Evolutionary conservation across 2,797 vertebrate genomes (phyloP).

Genomic region (Sebastes aleutianus): DNA sequence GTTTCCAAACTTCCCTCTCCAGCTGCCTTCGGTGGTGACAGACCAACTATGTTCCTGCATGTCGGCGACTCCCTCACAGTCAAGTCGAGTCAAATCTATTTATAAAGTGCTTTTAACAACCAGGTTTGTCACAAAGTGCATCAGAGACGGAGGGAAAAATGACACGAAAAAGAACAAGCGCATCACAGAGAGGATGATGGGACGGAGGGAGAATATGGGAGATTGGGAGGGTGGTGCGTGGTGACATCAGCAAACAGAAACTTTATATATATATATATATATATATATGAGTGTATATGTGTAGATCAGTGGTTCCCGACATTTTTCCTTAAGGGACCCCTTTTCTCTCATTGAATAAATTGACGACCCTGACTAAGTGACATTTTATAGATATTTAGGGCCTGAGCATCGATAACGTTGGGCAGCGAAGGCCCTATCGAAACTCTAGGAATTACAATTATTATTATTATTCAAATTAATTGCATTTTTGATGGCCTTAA

Average conservation of each 20-base stretch:
- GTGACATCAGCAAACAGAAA: not conserved
- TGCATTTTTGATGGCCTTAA: no score
- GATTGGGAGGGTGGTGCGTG: not conserved
- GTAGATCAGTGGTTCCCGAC: no score
- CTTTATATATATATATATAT: not conserved
- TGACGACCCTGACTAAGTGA: no score
- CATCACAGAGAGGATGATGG: conserved; percentile 10
- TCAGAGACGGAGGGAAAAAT: not conserved
- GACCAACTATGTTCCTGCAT: conserved; percentile 25
- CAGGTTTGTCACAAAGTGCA: conserved; percentile 44
- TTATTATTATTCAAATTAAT: no score
- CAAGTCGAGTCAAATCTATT: conserved; percentile 50
- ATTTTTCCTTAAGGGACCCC: no score
- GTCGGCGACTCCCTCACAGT: conserved; percentile 23
- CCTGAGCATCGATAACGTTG: no score
- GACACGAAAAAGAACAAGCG: conserved; percentile 15
- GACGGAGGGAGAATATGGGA: not conserved
- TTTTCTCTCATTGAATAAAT: no score
- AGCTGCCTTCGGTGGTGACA: conserved; percentile 29
- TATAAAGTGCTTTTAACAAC: conserved; percentile 62
- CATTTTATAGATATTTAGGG: not conserved
- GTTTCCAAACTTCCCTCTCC: conserved; percentile 41
- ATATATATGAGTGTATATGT: not conserved
- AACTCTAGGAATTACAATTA: no score
- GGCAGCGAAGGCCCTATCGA: no score